These are phyloP conservation scores for Clavelina lepadiformis DNA, from an alignment of 23 tunicate species.

Conservation along the genomic window DNA sequence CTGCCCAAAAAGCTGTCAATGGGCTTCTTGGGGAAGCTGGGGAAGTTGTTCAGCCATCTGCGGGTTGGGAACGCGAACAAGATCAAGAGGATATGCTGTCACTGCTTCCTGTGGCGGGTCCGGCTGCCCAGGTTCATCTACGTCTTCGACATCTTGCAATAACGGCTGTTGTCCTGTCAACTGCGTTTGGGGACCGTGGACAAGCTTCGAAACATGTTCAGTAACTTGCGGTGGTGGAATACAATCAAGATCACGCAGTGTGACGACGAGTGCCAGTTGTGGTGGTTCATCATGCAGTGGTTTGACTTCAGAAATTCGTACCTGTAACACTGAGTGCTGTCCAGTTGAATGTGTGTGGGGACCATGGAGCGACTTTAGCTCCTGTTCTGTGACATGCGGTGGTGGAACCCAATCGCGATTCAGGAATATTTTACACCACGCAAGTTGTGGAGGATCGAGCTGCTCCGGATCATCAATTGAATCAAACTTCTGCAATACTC, in stretches of 20 bases:
- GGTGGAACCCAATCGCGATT: constrained; percentile 20
- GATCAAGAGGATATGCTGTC: not conserved
- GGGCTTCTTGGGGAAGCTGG: constrained; percentile 18
- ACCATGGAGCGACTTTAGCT: constrained; percentile 14
- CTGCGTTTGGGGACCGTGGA: not conserved
- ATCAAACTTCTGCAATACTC: not conserved
- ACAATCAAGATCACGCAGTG: constrained; percentile 3
- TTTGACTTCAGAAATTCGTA: not conserved
- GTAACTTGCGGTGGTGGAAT: constrained; percentile 21
- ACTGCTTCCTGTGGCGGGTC: not conserved
- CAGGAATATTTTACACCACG: not conserved
- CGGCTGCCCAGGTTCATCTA: not conserved
- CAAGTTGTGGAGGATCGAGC: constrained; percentile 13
- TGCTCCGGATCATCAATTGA: not conserved
- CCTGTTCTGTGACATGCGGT: constrained; percentile 25
- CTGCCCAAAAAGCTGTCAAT: constrained; percentile 1
- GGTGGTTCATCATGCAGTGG: constrained; percentile 12
- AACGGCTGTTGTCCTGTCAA: not conserved
- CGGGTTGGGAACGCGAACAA: constrained; percentile 12
- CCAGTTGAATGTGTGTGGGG: constrained; percentile 34
- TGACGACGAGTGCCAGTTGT: not conserved
- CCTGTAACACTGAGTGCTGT: constrained; percentile 36
- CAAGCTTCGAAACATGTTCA: not conserved
- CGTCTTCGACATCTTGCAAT: not conserved
- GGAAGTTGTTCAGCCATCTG: constrained; percentile 21